Evolutionary conservation across 2,888 invertebrate genomes (phyloP), one percentile per base, ranked within the genome.

Genomic region (Tetragonula carbonaria): DNA sequence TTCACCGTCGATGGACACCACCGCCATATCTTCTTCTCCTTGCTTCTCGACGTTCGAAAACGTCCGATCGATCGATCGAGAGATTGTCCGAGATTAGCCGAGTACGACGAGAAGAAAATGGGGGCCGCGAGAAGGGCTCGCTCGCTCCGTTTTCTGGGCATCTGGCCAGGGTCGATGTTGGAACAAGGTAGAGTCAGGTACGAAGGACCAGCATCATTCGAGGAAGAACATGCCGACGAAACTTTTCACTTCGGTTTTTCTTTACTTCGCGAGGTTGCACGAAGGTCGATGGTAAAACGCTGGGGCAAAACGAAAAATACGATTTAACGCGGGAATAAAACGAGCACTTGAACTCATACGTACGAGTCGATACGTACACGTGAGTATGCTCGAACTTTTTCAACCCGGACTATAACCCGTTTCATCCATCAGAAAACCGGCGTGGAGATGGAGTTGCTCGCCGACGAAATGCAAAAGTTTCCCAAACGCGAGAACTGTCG

Each of bases 31-130:
- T 16, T 57, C 72, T 70, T 75, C 72, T 51, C 51, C 67, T 74
- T 74, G 18, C 55, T 14, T 23, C 11, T 62, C 55, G 45, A 45
- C 45, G 74, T 72, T 78, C 67, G 75, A 82, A 82, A 82, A 74
- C 68, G 73, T 66, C 68, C 80, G 73, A 81, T 89, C 86, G 73
- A 81, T 89, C 86, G 86, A 89, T 89, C 74, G 59, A 62, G 73
- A 83, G 73, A 83, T 84, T 62, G 83, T 55, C 67, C 66, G 65
- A 68, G 74, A 74, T 74, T 74, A 71, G 57, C 51, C 53, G 74
- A 62, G 33, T 59, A 65, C 28, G 33, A 71, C 23, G 55, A 4
- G 50, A 68, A 55, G 75, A 57, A 57, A 63, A 65, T 51, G 67
- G 21, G 67, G 16, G 23, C 50, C 67, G 18, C 66, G n/a, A 50